Conservation (phyloP, 1,140 invertebrate genomes). For the Cotesia typhae region DNA sequence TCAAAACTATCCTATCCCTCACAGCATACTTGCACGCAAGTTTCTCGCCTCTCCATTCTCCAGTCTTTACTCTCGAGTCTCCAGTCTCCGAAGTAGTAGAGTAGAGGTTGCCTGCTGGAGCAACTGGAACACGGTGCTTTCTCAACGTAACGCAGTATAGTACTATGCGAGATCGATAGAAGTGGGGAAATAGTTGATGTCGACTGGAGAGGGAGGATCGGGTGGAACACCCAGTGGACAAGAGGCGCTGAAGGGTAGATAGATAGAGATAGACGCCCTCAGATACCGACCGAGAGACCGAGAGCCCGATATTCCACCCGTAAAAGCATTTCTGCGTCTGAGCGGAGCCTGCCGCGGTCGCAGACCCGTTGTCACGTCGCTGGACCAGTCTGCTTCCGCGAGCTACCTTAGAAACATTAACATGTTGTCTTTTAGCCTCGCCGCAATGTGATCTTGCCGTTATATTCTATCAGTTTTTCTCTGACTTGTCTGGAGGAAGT, state of each 20-base stretch:
- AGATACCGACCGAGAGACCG: slow-evolving; percentile 13
- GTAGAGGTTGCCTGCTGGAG: slow-evolving; percentile 29
- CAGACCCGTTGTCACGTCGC: slow-evolving; percentile 31
- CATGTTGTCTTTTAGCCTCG: slow-evolving; percentile 16
- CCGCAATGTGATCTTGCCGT: not conserved
- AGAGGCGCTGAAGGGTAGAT: slow-evolving; percentile 31
- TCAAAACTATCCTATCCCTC: slow-evolving; percentile 22
- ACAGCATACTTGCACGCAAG: slow-evolving; percentile 21
- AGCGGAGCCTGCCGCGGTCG: slow-evolving; percentile 37
- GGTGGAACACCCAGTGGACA: slow-evolving; percentile 26
- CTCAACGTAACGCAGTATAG: not conserved
- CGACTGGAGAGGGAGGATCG: slow-evolving; percentile 26
- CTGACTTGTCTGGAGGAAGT: no score
- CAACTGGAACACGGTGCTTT: slow-evolving; percentile 31
- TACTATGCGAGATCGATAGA: slow-evolving; percentile 35
- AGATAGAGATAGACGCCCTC: not conserved
- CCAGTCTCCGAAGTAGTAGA: slow-evolving; percentile 24
- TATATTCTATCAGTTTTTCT: not conserved
- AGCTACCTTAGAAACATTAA: slow-evolving; percentile 18
- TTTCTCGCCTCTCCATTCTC: slow-evolving; percentile 21
- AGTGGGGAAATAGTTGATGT: slow-evolving; percentile 29
- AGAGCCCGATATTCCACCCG: slow-evolving; percentile 7
- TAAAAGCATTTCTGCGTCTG: slow-evolving; percentile 38
- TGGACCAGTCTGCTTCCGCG: slow-evolving; percentile 37
- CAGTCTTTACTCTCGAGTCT: not conserved